A percentile compares a stretch with the other conserved stretches of the same genome.
These are phyloP conservation scores for Oreonectes daqikongensis DNA, from an alignment of 2,797 vertebrate genomes.

Conservation along the genomic window DNA sequence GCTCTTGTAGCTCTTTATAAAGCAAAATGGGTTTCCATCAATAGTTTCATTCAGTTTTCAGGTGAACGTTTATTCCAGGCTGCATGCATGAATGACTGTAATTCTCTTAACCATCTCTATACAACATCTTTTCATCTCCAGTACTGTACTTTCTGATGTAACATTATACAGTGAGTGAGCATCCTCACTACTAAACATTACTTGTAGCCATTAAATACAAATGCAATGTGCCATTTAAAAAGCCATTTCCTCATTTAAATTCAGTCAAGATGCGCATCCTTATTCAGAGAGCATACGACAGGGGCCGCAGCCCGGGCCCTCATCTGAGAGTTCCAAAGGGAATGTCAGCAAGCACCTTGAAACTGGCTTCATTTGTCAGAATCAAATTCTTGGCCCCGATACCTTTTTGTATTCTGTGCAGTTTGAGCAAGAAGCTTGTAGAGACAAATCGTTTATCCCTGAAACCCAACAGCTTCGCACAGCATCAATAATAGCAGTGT, in stretches of 20 bases:
- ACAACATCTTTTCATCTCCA: background rate
- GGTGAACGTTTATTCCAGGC: too few relatives aligned
- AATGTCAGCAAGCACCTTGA: conserved; percentile 33
- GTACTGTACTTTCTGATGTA: background rate
- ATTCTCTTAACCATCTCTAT: background rate
- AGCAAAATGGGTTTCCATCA: too few relatives aligned
- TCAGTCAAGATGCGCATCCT: conserved; percentile 27
- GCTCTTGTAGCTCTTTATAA: too few relatives aligned
- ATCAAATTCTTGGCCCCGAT: conserved; percentile 54
- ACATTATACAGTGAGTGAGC: background rate
- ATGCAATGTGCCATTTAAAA: conserved; percentile 5
- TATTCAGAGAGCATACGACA: conserved; percentile 28
- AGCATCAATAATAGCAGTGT: conserved; percentile 58
- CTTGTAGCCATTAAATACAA: background rate
- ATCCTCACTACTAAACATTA: background rate
- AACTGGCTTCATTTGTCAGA: conserved; percentile 67
- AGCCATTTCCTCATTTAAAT: conserved; percentile 31
- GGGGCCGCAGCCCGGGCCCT: background rate
- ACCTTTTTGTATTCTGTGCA: conserved; percentile 56
- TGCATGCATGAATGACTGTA: too few relatives aligned
- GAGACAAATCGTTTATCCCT: conserved; percentile 64
- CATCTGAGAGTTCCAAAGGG: conserved; percentile 40
- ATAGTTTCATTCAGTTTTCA: too few relatives aligned
- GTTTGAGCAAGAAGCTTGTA: conserved; percentile 61
- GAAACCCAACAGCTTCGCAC: conserved; percentile 58